Evolutionary conservation across 2,888 invertebrate genomes (phyloP).

Genomic region (Tenthredo livida): DNA sequence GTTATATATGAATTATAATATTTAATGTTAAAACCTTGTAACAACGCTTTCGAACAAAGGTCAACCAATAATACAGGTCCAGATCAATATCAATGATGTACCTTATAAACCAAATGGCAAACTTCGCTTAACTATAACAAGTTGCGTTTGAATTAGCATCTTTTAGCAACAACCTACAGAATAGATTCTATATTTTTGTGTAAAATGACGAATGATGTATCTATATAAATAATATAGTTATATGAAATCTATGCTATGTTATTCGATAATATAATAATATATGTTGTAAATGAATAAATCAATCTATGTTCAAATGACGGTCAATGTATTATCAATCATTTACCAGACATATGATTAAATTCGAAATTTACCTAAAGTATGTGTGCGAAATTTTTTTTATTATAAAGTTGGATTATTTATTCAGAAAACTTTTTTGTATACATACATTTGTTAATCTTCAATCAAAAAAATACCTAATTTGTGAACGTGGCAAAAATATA

Average conservation of each 20-base stretch:
- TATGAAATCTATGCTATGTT: constrained; percentile 75
- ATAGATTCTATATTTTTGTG: constrained; percentile 78
- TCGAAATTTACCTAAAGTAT: background rate
- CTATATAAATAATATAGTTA: constrained; percentile 70
- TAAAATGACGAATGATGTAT: constrained; percentile 72
- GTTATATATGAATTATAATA: constrained; percentile 5
- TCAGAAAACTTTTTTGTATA: background rate
- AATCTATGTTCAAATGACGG: constrained; percentile 73
- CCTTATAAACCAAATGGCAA: constrained; percentile 53
- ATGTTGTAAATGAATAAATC: constrained; percentile 77
- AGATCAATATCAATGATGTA: constrained; percentile 55
- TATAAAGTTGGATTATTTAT: background rate
- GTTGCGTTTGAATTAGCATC: constrained; percentile 68
- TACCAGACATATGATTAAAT: background rate
- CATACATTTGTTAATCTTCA: background rate
- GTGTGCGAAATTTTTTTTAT: background rate
- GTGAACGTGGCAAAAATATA: background rate
- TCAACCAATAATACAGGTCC: constrained; percentile 50
- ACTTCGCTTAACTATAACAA: constrained; percentile 58
- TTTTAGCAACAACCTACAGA: constrained; percentile 68
- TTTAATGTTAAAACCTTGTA: constrained; percentile 22
- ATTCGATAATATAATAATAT: constrained; percentile 72
- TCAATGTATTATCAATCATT: background rate
- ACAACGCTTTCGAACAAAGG: constrained; percentile 41
- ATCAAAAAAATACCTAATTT: background rate